Conservation (phyloP, 2,113 vertebrate species). For the Syrmaticus mikado region DNA sequence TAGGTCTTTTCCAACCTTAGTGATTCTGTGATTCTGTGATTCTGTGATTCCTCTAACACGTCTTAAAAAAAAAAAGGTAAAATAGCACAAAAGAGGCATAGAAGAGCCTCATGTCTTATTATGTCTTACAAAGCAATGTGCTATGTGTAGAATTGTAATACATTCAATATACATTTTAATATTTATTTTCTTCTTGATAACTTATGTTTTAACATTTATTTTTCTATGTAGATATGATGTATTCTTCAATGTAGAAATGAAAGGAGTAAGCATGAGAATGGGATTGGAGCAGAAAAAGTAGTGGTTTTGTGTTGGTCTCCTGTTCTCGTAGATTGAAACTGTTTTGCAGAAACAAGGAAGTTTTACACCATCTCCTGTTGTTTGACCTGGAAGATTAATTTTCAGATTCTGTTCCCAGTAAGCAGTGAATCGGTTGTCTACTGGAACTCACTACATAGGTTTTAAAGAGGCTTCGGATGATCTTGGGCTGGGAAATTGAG, state of each 20-base stretch:
- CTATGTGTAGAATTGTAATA: not conserved
- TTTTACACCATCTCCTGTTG: not conserved
- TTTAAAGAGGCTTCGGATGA: not conserved
- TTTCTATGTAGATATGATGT: not conserved
- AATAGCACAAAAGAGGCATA: not conserved
- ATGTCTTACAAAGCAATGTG: not conserved
- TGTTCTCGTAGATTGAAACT: not conserved
- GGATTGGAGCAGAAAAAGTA: not conserved
- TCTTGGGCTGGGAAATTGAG: not conserved
- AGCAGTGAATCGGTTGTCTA: accelerated
- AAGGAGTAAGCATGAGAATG: not conserved
- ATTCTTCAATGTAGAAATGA: too few relatives aligned
- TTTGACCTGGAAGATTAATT: not conserved
- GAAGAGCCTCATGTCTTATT: not conserved
- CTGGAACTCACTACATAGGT: not conserved
- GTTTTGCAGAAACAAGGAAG: not conserved
- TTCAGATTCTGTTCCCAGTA: not conserved
- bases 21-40: too few relatives aligned
- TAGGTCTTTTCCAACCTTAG: too few relatives aligned
- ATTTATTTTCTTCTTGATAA: not conserved
- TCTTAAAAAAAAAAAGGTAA: not conserved
- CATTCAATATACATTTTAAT: not conserved
- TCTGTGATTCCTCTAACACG: too few relatives aligned
- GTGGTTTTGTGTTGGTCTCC: not conserved
- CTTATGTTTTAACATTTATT: not conserved